Percentiles rank a stretch among this genome's conserved stretches.
Conservation (phyloP, 1,140 invertebrate genomes). For the Drosophila saltans region DNA sequence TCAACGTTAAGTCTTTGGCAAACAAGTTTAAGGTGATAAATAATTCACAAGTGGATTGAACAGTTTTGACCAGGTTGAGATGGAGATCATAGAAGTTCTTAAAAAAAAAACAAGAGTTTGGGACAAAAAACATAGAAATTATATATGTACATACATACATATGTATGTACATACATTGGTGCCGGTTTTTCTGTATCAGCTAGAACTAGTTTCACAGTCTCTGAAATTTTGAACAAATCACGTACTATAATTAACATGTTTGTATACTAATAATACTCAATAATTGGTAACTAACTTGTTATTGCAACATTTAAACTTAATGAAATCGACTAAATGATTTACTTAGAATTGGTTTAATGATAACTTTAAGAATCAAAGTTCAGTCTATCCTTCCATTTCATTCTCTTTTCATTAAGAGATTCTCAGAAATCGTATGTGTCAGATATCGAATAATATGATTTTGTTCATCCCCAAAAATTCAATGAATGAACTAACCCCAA, state of each 20-base stretch:
- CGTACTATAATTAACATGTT: background rate
- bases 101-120: background rate
- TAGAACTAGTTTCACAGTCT: background rate
- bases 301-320: no score
- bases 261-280: no score
- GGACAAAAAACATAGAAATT: background rate
- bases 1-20: conserved; percentile 5
- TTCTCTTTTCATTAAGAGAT: background rate
- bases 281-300: no score
- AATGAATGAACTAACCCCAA: conserved; percentile 1
- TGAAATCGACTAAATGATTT: no score
- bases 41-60: conserved; percentile 1
- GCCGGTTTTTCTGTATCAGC: background rate
- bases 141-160: background rate
- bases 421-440: background rate
- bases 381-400: no score
- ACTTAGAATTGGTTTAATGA: no score
- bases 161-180: background rate
- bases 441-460: background rate
- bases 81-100: conserved; percentile 1
- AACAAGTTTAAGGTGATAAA: conserved; percentile 14
- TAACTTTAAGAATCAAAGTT: no score
- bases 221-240: background rate
- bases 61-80: conserved; percentile 6
- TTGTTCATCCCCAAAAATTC: background rate